Conservation (phyloP, 2,797 vertebrate genomes). For the Acanthornis magna region DNA sequence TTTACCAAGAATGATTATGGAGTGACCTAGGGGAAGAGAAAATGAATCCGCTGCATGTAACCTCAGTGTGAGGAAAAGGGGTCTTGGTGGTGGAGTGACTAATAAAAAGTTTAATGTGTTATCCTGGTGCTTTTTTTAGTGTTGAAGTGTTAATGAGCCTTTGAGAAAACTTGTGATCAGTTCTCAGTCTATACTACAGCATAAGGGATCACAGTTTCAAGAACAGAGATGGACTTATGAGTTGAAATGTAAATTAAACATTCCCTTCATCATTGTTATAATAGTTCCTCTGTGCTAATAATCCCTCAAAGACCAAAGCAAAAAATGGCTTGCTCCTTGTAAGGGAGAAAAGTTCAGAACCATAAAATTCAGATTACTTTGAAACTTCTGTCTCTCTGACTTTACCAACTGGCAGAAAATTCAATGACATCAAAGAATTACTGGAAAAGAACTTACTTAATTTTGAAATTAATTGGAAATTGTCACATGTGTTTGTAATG, state of each 20-base stretch:
- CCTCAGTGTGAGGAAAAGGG: not conserved
- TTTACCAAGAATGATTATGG: not conserved
- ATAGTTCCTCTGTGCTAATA: constrained; percentile 12
- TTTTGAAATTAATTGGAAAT: constrained; percentile 9
- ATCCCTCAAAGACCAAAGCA: constrained; percentile 1
- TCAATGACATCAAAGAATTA: constrained; percentile 1
- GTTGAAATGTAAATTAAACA: constrained; percentile 4
- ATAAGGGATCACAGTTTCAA: not conserved
- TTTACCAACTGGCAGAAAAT: constrained; percentile 28
- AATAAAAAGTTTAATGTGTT: not conserved
- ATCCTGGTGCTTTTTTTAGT: not conserved
- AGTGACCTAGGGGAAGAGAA: not conserved
- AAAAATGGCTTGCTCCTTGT: not conserved
- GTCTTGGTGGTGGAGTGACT: not conserved
- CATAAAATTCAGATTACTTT: constrained; percentile 28
- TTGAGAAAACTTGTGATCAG: not conserved
- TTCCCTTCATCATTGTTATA: not conserved
- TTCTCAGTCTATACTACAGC: not conserved
- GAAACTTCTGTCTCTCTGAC: not conserved
- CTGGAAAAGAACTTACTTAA: constrained; percentile 8
- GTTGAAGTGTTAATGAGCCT: not conserved
- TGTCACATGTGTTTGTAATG: not conserved
- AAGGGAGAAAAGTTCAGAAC: not conserved
- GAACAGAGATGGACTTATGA: not conserved
- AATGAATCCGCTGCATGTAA: not conserved